Percentiles rank a stretch among this genome's conserved stretches.
Evolutionary conservation across 2,113 vertebrate species (phyloP).

Genomic region (Cheilinus undulatus): DNA sequence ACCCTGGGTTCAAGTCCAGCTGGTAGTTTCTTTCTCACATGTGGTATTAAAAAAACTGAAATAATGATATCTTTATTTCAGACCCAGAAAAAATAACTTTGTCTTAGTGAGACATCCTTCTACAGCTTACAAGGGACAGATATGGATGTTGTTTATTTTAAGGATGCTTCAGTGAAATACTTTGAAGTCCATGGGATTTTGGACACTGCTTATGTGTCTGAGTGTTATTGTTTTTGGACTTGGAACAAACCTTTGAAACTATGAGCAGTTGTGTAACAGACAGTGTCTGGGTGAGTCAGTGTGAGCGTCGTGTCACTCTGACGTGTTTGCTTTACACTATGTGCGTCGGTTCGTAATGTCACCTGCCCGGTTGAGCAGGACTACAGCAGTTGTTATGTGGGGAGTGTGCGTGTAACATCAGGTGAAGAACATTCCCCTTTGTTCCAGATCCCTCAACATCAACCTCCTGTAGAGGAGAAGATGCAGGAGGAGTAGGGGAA

Average conservation of each 20-base stretch:
- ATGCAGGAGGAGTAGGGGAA: slow-evolving; percentile 20
- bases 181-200: background rate
- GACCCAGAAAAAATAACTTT: too few species aligned
- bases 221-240: background rate
- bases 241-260: background rate
- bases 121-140: too few species aligned
- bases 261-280: slow-evolving; percentile 14
- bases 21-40: too few species aligned
- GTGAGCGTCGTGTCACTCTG: slow-evolving; percentile 32
- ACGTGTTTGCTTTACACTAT: slow-evolving; percentile 8
- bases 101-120: too few species aligned
- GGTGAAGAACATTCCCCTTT: slow-evolving; percentile 18
- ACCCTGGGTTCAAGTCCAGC: too few species aligned
- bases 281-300: slow-evolving; percentile 10
- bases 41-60: too few species aligned
- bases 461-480: slow-evolving; percentile 29
- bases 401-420: slow-evolving; percentile 2
- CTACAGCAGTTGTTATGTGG: background rate
- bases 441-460: slow-evolving; percentile 22
- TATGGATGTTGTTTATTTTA: background rate
- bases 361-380: slow-evolving; percentile 64
- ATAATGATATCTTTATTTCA: too few species aligned
- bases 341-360: slow-evolving; percentile 40
- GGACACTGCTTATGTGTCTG: background rate
- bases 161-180: background rate